These are phyloP conservation scores for Oscheius myriophilus DNA, from an alignment of 2,888 invertebrate species.

Conservation along the genomic window DNA sequence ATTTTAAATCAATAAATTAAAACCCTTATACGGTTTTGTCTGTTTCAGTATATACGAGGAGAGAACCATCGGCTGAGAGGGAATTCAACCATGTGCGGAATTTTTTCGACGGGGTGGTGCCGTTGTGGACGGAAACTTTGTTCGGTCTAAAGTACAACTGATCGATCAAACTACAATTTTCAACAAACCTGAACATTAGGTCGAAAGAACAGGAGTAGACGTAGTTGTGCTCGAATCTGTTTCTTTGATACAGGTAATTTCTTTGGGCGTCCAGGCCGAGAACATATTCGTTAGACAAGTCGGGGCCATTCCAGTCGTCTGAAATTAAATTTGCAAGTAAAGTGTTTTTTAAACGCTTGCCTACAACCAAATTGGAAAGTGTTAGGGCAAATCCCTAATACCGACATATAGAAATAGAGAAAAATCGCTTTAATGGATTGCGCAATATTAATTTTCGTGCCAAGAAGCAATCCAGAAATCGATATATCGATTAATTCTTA, in stretches of 20 bases:
- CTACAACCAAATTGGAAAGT: too few species aligned
- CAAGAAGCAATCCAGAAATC: too few species aligned
- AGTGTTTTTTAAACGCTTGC: not conserved
- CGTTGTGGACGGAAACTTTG: constrained; percentile 30
- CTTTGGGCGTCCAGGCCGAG: constrained; percentile 51
- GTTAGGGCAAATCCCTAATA: too few species aligned
- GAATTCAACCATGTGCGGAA: constrained; percentile 47
- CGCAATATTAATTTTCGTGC: too few species aligned
- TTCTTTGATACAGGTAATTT: constrained; percentile 43
- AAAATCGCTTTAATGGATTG: too few species aligned
- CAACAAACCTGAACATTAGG: constrained; percentile 52
- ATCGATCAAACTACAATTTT: not conserved
- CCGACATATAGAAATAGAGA: too few species aligned
- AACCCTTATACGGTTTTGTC: constrained; percentile 10
- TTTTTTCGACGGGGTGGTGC: constrained; percentile 27
- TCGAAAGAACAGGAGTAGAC: constrained; percentile 55
- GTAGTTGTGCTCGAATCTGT: constrained; percentile 39
- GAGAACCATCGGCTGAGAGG: constrained; percentile 31
- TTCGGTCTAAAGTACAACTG: constrained; percentile 28
- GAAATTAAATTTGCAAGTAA: not conserved
- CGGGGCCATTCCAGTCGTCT: constrained; percentile 31
- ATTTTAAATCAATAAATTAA: not conserved
- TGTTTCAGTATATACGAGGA: constrained; percentile 18
- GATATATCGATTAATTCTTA: too few species aligned
- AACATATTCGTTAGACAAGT: constrained; percentile 49